Evolutionary conservation across 2,888 invertebrate genomes (phyloP), one percentile per base, ranked within the genome.

Genomic region (Amblyjoppa proteus): DNA sequence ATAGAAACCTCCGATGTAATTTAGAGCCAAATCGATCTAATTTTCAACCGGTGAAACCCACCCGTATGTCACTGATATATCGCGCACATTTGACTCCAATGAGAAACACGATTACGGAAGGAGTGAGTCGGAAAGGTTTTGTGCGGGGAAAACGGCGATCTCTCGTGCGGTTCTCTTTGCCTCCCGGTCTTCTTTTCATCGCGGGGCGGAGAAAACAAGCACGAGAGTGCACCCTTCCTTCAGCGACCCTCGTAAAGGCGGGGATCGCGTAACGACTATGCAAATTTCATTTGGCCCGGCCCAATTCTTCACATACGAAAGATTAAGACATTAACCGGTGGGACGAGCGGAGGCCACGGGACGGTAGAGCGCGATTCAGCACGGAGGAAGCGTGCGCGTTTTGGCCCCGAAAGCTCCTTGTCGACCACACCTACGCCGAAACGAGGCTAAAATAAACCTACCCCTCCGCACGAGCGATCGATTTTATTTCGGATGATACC

Each of bases 251-350:
- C 87, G 89, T 81, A 80, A 90, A 91, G 88, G 89, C 87, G 51
- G 58, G 82, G 87, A 81, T 74, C 87, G 85, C 84, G 88, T 91
- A 91, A 91, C 91, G 91, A 90, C 90, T 91, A 91, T 91, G 91
- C 89, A 91, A 91, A 91, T 91, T 90, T 90, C 90, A 89, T 90
- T 91, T 90, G 87, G 88, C 89, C 87, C 88, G 87, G 89, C 87
- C 88, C 91, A 89, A 90, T 91, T 90, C 89, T 91, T 91, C 90
- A 90, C 90, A 91, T 90, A 89, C 88, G 90, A 81, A 89, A 90
- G 90, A 92, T 92, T 91, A 91, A 92, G 92, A 92, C 91, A 91
- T 92, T 91, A 90, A 73, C 25, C 68, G 58, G 64, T 28, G 81
- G 58, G 66, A 83, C 83, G 61, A 64, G 61, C 3, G 31, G 58